Conservation (phyloP, 2,797 vertebrate species). For the Enteromius viviparus region DNA sequence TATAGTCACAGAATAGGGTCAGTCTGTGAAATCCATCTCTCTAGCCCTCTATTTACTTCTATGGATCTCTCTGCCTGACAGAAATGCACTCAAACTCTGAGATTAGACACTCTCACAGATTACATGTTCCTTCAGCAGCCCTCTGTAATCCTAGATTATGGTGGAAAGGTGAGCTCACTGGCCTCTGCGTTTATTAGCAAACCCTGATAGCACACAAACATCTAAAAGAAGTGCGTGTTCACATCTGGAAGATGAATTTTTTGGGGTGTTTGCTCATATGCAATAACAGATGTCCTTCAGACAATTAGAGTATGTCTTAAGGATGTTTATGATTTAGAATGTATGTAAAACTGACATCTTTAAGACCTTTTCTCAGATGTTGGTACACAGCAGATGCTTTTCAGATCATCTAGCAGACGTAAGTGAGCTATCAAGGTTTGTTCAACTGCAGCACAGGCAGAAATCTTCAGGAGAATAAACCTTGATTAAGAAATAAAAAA, state of each 20-base stretch:
- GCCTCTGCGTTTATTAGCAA: neutral
- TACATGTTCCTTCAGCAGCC: constrained; percentile 52
- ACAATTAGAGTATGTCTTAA: neutral
- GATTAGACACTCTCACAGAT: constrained; percentile 66
- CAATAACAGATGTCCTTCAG: neutral
- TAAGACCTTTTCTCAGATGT: neutral
- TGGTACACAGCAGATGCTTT: neutral
- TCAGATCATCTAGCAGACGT: neutral
- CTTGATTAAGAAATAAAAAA: neutral
- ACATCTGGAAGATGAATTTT: neutral
- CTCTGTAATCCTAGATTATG: constrained; percentile 75
- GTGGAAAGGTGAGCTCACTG: constrained; percentile 37
- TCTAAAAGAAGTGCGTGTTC: neutral
- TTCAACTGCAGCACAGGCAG: neutral
- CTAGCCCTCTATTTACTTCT: neutral
- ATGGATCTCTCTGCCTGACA: neutral
- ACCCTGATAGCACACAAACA: neutral
- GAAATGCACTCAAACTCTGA: constrained; percentile 46
- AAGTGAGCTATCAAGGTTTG: neutral
- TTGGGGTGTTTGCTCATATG: neutral
- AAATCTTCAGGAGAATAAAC: neutral
- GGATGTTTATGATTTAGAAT: neutral
- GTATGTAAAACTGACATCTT: neutral
- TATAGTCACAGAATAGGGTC: neutral
- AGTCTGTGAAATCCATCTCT: neutral